phyloP scores from a whole-genome alignment of 2,888 invertebrate species.

The Callimorpha dominula region DNA sequence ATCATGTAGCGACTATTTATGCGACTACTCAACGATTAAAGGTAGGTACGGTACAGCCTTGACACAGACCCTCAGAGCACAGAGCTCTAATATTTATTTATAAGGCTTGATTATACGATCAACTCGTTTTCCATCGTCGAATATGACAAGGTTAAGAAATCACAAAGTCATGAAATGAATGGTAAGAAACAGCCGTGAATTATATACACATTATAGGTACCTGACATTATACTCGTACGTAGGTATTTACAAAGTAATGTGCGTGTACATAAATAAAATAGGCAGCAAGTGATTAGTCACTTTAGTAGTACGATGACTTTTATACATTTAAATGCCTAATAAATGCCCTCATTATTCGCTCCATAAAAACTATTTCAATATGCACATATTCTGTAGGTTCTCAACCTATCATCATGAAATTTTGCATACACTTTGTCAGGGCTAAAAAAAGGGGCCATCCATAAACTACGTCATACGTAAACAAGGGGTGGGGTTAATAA shows the following conservation, averaged over 20 bases:
- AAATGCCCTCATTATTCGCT: background rate
- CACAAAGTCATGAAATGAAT: slow-evolving; percentile 2
- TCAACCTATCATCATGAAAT: no score
- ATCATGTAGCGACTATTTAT: background rate
- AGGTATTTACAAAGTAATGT: background rate
- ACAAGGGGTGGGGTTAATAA: no score
- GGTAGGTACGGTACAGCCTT: no score
- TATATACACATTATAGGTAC: background rate
- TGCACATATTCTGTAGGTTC: no score
- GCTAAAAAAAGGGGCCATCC: no score
- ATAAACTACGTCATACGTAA: no score
- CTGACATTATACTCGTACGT: background rate
- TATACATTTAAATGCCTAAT: background rate
- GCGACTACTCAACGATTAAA: background rate
- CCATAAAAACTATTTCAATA: background rate
- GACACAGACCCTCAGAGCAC: slow-evolving; percentile 8
- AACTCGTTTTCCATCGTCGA: slow-evolving; percentile 6
- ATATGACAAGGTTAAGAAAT: slow-evolving; percentile 8
- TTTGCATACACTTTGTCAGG: no score
- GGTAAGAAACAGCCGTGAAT: background rate
- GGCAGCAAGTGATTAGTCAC: background rate
- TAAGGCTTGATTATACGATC: slow-evolving; percentile 9
- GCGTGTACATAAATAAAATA: background rate
- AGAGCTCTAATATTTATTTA: background rate
- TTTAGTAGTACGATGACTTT: background rate